Evolutionary conservation across 2,113 vertebrate species (phyloP).

Genomic region (Hoplias malabaricus): DNA sequence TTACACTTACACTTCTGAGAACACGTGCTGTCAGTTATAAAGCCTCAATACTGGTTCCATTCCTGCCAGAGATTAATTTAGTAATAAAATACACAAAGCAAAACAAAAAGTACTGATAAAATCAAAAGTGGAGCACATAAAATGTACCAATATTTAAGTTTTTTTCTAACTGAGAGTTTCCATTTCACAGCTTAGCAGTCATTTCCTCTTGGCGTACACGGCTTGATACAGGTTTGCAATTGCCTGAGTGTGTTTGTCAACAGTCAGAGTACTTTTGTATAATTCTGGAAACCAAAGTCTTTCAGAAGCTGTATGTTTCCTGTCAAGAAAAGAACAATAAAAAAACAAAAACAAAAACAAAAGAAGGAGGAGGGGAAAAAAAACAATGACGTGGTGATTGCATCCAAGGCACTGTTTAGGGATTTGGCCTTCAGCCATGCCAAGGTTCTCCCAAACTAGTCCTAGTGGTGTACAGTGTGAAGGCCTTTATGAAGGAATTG

Average conservation of each 20-base stretch:
- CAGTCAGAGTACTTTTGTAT: conserved; percentile 33
- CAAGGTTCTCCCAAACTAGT: no score
- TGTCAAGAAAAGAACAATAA: not conserved
- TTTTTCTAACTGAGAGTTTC: conserved; percentile 2
- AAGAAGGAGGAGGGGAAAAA: no score
- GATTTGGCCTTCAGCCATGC: no score
- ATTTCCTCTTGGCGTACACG: conserved; percentile 7
- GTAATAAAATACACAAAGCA: not conserved
- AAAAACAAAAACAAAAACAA: not conserved
- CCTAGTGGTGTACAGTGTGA: no score
- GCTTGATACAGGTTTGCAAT: not conserved
- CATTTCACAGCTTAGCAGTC: conserved; percentile 11
- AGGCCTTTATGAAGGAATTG: no score
- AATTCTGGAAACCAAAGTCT: conserved; percentile 5
- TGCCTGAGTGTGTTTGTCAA: conserved; percentile 31
- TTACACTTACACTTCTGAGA: no score
- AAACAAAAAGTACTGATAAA: not conserved
- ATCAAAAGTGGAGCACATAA: not conserved
- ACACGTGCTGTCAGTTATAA: no score
- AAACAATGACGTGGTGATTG: no score
- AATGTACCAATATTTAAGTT: not conserved
- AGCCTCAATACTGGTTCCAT: no score
- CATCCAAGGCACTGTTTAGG: not conserved
- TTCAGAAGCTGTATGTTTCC: not conserved
- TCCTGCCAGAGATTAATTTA: no score